These are phyloP conservation scores for Antennarius striatus DNA, from an alignment of 2,113 vertebrate species.

Conservation along the genomic window DNA sequence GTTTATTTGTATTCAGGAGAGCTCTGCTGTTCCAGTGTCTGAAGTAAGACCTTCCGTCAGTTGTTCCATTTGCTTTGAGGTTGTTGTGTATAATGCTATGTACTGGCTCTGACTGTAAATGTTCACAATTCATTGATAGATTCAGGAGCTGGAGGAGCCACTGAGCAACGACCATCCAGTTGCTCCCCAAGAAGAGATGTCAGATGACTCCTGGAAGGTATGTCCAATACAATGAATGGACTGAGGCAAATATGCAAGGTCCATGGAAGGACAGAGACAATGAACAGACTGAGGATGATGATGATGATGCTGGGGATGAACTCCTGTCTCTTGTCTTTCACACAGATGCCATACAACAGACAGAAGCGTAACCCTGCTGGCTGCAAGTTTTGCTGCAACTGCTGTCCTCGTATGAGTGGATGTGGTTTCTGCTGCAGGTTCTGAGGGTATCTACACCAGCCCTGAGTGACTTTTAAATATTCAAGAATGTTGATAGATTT, in stretches of 20 bases:
- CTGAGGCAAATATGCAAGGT: too few species aligned
- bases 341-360: conserved; percentile 59
- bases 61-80: background rate
- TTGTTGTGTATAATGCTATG: background rate
- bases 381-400: conserved; percentile 75
- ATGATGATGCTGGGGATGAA: conserved; percentile 3
- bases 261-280: too few species aligned
- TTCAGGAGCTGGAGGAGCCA: conserved; percentile 12
- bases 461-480: too few species aligned
- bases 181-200: conserved; percentile 6
- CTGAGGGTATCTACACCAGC: too few species aligned
- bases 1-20: conserved; percentile 5
- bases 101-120: background rate
- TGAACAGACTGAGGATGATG: background rate
- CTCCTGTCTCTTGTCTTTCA: conserved; percentile 19
- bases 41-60: background rate
- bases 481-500: too few species aligned
- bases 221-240: background rate
- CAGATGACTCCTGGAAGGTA: conserved; percentile 51
- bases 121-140: conserved; percentile 23
- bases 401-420: conserved; percentile 68
- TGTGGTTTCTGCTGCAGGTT: conserved; percentile 76
- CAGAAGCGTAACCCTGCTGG: conserved; percentile 59
- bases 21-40: background rate
- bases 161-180: conserved; percentile 5